Percentiles rank a stretch among this genome's conserved stretches.
These are phyloP conservation scores for Teleopsis dalmanni DNA, from an alignment of 1,140 invertebrate species.

Conservation along the genomic window DNA sequence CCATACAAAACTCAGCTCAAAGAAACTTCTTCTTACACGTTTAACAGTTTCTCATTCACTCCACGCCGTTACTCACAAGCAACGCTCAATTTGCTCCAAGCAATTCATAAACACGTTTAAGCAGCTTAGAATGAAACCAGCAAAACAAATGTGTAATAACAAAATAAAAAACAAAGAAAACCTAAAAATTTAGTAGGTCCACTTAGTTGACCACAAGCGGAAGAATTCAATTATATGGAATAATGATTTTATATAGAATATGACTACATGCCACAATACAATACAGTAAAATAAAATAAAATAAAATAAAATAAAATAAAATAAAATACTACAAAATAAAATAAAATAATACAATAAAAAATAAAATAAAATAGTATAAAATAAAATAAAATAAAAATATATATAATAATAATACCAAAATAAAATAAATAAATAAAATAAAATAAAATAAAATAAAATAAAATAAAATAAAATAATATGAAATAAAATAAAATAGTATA, in stretches of 20 bases:
- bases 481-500: not conserved
- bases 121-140: too few relatives aligned
- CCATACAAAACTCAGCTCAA: slow-evolving; percentile 9
- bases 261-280: not conserved
- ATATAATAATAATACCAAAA: not conserved
- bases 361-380: not conserved
- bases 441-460: not conserved
- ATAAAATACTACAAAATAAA: not conserved
- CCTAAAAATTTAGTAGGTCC: too few relatives aligned
- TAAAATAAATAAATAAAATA: not conserved
- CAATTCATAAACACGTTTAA: too few relatives aligned
- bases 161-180: too few relatives aligned
- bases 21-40: too few relatives aligned
- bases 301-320: not conserved
- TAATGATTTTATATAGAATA: not conserved
- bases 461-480: not conserved
- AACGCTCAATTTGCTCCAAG: too few relatives aligned
- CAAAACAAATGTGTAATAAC: too few relatives aligned
- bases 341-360: not conserved
- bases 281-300: not conserved
- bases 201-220: too few relatives aligned
- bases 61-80: too few relatives aligned
- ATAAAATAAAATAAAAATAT: not conserved
- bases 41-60: too few relatives aligned
- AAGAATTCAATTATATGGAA: too few relatives aligned